Conservation (phyloP, 2,113 vertebrate species). For the Potamarius usumacintae region DNA sequence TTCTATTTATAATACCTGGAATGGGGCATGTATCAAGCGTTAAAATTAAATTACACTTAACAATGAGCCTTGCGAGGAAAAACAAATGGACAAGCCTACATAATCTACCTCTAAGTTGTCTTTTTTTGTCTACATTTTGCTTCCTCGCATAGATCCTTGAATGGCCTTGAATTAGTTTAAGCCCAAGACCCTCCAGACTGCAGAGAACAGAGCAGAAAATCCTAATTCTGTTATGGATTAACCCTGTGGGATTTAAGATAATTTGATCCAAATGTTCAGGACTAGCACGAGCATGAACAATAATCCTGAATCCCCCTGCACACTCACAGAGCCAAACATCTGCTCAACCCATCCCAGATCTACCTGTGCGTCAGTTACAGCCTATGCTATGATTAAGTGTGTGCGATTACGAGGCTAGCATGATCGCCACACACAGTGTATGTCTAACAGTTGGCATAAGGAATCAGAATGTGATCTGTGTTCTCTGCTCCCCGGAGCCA, state of each 20-base stretch:
- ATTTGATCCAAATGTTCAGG: constrained; percentile 65
- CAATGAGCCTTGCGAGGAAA: neutral
- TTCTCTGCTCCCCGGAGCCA: constrained; percentile 32
- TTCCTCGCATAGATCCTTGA: neutral
- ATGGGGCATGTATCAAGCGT: neutral
- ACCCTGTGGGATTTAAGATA: constrained; percentile 61
- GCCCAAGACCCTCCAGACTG: neutral
- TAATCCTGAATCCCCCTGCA: constrained; percentile 61
- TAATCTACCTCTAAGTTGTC: neutral
- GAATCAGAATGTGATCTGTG: constrained; percentile 37
- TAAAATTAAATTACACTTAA: constrained; percentile 13
- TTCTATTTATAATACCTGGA: neutral
- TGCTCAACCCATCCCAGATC: constrained; percentile 30
- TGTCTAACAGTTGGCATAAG: neutral
- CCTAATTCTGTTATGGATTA: constrained; percentile 67
- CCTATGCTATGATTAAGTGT: neutral
- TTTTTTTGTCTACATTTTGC: constrained; percentile 13
- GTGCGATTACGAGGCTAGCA: neutral
- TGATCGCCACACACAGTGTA: neutral
- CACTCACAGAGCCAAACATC: constrained; percentile 46
- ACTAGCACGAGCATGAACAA: constrained; percentile 58
- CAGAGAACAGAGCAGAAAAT: constrained; percentile 51
- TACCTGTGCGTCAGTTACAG: constrained; percentile 30
- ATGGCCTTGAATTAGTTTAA: neutral
- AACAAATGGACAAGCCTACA: neutral